A percentile compares a stretch with the other conserved stretches of the same genome.
Conservation (phyloP, 2,888 invertebrate species). For the Cephus spinipes region DNA sequence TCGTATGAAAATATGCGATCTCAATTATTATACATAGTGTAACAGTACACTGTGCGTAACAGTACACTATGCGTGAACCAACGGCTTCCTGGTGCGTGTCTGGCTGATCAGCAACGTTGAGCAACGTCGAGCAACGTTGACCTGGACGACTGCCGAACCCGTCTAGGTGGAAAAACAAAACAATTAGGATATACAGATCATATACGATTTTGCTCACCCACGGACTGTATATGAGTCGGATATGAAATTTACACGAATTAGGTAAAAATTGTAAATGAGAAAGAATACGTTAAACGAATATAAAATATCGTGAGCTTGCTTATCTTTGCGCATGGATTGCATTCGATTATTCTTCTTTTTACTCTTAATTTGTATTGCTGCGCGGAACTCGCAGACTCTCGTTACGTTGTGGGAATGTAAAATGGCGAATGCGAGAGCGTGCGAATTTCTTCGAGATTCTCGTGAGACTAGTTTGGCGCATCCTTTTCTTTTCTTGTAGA, state of each 20-base stretch:
- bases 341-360: not conserved
- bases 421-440: not conserved
- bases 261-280: no score
- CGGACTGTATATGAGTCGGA: no score
- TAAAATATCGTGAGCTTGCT: not conserved
- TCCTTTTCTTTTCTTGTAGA: not conserved
- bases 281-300: slow-evolving; percentile 18
- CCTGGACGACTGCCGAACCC: not conserved
- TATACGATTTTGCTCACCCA: no score
- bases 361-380: not conserved
- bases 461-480: not conserved
- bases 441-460: not conserved
- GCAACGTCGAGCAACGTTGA: not conserved
- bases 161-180: no score
- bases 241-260: no score
- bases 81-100: not conserved
- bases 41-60: not conserved
- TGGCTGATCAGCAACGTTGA: not conserved
- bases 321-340: not conserved
- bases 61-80: not conserved
- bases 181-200: no score
- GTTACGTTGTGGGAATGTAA: not conserved
- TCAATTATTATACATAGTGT: not conserved
- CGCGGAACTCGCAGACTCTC: slow-evolving; percentile 10
- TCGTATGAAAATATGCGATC: not conserved